Percentiles rank a stretch among this genome's conserved stretches.
Evolutionary conservation across 2,888 invertebrate species (phyloP).

Genomic region (Cephus sareptanus): DNA sequence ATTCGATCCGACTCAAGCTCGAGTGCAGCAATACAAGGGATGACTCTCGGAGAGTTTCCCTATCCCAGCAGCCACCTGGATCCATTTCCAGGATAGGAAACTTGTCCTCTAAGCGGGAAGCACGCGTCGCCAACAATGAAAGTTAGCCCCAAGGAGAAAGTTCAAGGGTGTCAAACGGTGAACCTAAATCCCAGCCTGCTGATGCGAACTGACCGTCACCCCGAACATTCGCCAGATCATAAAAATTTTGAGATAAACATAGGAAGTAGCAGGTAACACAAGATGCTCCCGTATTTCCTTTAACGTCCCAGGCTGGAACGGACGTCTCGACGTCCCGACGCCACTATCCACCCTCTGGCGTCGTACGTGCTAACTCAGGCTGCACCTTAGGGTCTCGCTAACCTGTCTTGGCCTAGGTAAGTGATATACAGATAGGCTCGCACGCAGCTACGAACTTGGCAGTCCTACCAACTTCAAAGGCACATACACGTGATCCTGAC

Average conservation of each 20-base stretch:
- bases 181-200: not conserved
- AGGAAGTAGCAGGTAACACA: not conserved
- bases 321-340: not conserved
- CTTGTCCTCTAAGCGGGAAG: slow-evolving; percentile 55
- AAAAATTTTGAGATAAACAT: not conserved
- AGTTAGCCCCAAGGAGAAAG: slow-evolving; percentile 57
- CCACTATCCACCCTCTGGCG: not conserved
- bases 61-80: slow-evolving; percentile 50
- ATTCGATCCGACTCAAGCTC: slow-evolving; percentile 60
- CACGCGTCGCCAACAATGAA: slow-evolving; percentile 60
- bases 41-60: slow-evolving; percentile 40
- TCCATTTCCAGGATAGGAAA: slow-evolving; percentile 34
- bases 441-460: slow-evolving; percentile 29
- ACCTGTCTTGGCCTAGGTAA: slow-evolving; percentile 33
- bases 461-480: slow-evolving; percentile 40
- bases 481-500: slow-evolving; percentile 34
- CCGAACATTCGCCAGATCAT: not conserved
- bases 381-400: not conserved
- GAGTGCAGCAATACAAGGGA: slow-evolving; percentile 43
- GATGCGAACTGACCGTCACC: not conserved
- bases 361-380: not conserved
- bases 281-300: not conserved
- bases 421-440: slow-evolving; percentile 44
- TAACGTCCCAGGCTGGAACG: not conserved
- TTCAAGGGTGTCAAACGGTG: slow-evolving; percentile 42